phyloP scores from a whole-genome alignment of 2,113 vertebrate species.

The Thinocorus orbignyianus region DNA sequence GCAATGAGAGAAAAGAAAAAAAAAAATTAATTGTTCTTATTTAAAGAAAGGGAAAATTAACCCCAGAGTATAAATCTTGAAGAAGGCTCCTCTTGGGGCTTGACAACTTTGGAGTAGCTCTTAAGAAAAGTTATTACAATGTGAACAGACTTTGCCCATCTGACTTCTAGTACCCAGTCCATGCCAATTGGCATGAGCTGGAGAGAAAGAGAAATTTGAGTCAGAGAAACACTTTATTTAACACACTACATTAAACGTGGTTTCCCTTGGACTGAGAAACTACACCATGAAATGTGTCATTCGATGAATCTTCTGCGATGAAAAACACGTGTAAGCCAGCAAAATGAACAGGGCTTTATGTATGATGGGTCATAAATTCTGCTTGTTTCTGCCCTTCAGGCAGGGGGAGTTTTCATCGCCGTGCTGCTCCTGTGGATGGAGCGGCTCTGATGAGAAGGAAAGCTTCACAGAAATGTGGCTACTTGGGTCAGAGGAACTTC shows the following conservation, averaged over 20 bases:
- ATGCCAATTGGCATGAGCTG: neutral
- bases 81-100: neutral
- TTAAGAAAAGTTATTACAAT: neutral
- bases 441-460: neutral
- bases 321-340: neutral
- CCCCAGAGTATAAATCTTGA: neutral
- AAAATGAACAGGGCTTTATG: neutral
- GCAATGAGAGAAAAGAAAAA: neutral
- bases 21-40: neutral
- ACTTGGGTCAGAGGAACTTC: neutral
- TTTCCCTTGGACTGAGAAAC: conserved; percentile 33
- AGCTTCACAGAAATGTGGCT: neutral
- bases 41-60: neutral
- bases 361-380: neutral
- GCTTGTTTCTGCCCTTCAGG: neutral
- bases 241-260: conserved; percentile 18
- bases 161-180: neutral
- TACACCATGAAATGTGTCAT: neutral
- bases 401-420: neutral
- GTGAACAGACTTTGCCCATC: neutral
- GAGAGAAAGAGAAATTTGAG: conserved; percentile 12
- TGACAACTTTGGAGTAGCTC: neutral
- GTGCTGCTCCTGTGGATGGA: neutral
- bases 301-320: neutral
- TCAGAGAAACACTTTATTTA: conserved; percentile 30